Evolutionary conservation across 2,888 invertebrate genomes (phyloP).

Genomic region (Temnothorax ravouxi): DNA sequence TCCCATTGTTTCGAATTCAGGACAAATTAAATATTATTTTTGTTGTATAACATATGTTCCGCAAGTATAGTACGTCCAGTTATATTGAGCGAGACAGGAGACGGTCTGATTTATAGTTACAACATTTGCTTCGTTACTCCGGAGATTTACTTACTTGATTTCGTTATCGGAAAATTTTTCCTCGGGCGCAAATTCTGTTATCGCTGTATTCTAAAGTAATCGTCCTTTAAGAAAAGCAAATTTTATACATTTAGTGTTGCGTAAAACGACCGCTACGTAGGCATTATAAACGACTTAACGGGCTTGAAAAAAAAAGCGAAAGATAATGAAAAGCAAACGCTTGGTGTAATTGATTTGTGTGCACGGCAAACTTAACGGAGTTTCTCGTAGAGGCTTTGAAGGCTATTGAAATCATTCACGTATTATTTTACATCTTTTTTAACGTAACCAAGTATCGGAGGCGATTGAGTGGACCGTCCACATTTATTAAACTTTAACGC

Average conservation of each 20-base stretch:
- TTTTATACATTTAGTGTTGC: constrained; percentile 16
- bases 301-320: constrained; percentile 23
- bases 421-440: neutral
- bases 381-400: neutral
- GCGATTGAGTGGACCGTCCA: neutral
- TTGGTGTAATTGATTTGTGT: constrained; percentile 21
- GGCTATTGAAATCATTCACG: neutral
- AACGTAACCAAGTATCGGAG: neutral
- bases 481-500: neutral
- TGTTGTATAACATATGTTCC: neutral
- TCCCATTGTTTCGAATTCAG: neutral
- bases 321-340: constrained; percentile 11
- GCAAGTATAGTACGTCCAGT: neutral
- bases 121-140: constrained; percentile 13
- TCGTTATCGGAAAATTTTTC: constrained; percentile 31
- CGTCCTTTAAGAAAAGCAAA: constrained; percentile 39
- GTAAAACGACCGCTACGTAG: constrained; percentile 31
- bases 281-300: constrained; percentile 20
- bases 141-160: constrained; percentile 31
- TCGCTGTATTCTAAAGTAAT: constrained; percentile 41
- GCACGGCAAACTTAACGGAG: neutral
- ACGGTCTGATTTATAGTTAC: neutral
- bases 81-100: neutral
- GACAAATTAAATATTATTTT: constrained; percentile 14
- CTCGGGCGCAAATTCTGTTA: constrained; percentile 36